phyloP scores from a whole-genome alignment of 2,797 vertebrate genomes.

The Varecia variegata region DNA sequence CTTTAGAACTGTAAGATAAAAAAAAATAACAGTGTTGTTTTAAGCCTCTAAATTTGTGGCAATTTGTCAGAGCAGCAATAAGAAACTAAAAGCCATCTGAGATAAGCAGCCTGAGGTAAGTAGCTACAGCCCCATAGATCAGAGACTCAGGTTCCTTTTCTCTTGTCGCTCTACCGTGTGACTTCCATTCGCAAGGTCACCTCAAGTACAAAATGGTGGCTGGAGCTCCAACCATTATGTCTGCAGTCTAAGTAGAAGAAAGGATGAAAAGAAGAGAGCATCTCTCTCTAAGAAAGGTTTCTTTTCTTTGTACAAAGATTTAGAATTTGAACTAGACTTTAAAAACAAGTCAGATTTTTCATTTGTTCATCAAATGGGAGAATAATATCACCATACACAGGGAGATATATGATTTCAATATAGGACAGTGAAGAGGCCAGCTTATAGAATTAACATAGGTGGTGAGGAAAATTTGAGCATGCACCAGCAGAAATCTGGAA shows the following conservation, averaged over 20 bases:
- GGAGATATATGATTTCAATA: neutral
- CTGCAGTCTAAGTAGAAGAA: neutral
- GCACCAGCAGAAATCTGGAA: neutral
- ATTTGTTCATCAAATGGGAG: neutral
- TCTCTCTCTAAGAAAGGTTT: neutral
- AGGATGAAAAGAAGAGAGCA: neutral
- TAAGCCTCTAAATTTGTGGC: neutral
- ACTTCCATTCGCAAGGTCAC: neutral
- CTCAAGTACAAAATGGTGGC: neutral
- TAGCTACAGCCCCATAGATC: too few relatives aligned
- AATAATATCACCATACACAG: neutral
- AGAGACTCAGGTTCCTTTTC: neutral
- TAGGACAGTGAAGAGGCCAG: neutral
- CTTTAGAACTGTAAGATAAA: neutral
- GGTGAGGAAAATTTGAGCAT: neutral
- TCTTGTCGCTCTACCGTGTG: neutral
- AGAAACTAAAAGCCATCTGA: neutral
- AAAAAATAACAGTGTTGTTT: neutral
- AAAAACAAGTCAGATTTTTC: conserved; percentile 11
- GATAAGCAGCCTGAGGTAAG: neutral
- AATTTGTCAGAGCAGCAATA: neutral
- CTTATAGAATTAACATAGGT: neutral
- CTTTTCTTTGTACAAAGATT: neutral
- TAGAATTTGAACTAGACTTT: neutral
- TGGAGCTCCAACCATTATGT: neutral